These are phyloP conservation scores for Meriones unguiculatus DNA, from an alignment of 2,113 vertebrate genomes.

Conservation along the genomic window DNA sequence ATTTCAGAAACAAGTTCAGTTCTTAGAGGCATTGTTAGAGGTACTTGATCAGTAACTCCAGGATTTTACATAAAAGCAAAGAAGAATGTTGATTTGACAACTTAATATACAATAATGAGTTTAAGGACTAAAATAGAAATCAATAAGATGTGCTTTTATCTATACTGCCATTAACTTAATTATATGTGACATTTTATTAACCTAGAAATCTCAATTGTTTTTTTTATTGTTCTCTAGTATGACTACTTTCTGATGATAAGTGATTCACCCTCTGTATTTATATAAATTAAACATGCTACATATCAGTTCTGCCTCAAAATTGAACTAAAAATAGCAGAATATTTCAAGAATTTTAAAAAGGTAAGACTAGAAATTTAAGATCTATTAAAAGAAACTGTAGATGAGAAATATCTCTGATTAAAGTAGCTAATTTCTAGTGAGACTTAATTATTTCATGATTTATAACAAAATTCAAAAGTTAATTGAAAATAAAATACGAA, in stretches of 20 bases:
- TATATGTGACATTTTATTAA: constrained; percentile 75
- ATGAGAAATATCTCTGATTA: neutral
- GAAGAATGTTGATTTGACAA: constrained; percentile 47
- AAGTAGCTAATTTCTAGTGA: neutral
- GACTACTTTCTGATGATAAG: constrained; percentile 19
- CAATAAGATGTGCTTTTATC: constrained; percentile 41
- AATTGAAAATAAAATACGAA: neutral
- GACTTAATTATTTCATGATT: neutral
- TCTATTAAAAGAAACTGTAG: neutral
- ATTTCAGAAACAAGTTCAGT: neutral
- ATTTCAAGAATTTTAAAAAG: neutral
- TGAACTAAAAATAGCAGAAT: constrained; percentile 38
- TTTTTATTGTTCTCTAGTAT: constrained; percentile 68
- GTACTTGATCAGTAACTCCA: neutral
- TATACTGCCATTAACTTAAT: constrained; percentile 68
- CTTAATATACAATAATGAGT: constrained; percentile 64
- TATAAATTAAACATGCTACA: constrained; percentile 45
- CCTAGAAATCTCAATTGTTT: constrained; percentile 64
- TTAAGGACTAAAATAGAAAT: constrained; percentile 71
- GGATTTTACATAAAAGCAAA: constrained; percentile 8
- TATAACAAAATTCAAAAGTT: neutral
- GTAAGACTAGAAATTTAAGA: neutral
- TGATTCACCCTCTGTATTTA: constrained; percentile 44
- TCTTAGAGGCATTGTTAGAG: constrained; percentile 11
- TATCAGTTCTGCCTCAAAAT: neutral